A percentile compares a stretch with the other conserved stretches of the same genome.
Evolutionary conservation across 2,888 invertebrate species (phyloP).

Genomic region (Eupsilia transversa): DNA sequence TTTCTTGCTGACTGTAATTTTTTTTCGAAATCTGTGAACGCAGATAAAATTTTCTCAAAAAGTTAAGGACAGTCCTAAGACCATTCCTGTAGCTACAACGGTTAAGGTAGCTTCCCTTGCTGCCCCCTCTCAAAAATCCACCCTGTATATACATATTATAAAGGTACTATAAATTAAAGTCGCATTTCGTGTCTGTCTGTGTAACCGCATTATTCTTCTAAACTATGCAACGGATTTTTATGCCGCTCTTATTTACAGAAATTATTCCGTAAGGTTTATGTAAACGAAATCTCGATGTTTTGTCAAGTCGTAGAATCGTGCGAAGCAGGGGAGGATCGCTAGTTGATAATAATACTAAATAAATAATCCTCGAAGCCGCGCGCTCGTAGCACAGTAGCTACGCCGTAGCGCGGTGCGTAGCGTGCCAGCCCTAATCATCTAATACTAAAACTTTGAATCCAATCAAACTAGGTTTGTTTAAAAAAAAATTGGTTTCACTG

Average conservation of each 20-base stretch:
- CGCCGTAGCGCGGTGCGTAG: constrained; percentile 40
- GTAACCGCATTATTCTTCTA: not conserved
- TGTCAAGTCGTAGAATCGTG: not conserved
- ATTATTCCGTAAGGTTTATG: not conserved
- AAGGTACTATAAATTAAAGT: not conserved
- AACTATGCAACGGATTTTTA: not conserved
- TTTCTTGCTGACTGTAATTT: no score
- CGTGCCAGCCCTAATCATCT: not conserved
- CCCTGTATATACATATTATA: not conserved
- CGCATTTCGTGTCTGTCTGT: not conserved
- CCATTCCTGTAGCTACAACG: no score
- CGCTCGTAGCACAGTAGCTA: constrained; percentile 24
- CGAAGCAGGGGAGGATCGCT: not conserved
- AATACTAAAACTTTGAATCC: no score
- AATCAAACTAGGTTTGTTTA: constrained; percentile 14
- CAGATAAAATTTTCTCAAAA: no score
- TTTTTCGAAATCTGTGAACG: no score
- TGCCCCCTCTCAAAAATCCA: no score
- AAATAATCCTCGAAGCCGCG: not conserved
- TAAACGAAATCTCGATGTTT: not conserved
- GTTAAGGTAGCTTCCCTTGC: no score
- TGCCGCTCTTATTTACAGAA: not conserved
- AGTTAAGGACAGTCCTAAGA: no score
- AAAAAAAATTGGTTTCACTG: not conserved
- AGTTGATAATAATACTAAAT: not conserved